Conservation (phyloP, 2,113 vertebrate species). For the Coptodon rendalli region DNA sequence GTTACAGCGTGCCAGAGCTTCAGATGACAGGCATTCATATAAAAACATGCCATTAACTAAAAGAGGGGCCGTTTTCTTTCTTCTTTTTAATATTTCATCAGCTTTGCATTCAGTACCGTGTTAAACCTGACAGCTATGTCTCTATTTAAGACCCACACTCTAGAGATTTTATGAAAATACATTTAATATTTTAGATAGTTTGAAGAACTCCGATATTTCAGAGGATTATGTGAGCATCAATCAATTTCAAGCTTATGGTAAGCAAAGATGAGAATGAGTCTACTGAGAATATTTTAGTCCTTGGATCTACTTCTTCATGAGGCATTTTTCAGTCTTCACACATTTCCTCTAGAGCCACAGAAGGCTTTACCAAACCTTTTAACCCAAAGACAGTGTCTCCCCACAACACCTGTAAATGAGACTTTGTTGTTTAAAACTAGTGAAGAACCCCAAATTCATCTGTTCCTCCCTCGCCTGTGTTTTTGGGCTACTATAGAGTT, state of each 20-base stretch:
- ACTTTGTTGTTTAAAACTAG: not conserved
- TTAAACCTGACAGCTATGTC: not conserved
- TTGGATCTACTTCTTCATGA: not conserved
- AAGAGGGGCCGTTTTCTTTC: conserved; percentile 3
- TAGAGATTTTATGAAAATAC: not conserved
- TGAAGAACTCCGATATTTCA: not conserved
- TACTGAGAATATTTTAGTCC: not conserved
- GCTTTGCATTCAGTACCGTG: not conserved
- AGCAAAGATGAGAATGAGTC: not conserved
- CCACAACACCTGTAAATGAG: not conserved
- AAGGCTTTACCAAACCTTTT: not conserved
- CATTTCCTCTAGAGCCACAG: not conserved
- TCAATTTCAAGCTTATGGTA: not conserved
- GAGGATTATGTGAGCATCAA: not conserved
- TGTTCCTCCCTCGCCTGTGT: not conserved
- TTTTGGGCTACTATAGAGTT: not conserved
- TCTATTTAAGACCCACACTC: not conserved
- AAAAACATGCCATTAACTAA: conserved; percentile 49
- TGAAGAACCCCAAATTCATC: not conserved
- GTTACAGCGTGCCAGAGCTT: not conserved
- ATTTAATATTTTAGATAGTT: rapidly evolving
- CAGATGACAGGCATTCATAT: conserved; percentile 34
- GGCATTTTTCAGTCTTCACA: not conserved
- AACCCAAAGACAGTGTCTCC: not conserved
- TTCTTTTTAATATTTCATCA: not conserved